Base-by-base conservation (phyloP, 2,888 invertebrate genomes). In the Drosophila picticornis region DNA sequence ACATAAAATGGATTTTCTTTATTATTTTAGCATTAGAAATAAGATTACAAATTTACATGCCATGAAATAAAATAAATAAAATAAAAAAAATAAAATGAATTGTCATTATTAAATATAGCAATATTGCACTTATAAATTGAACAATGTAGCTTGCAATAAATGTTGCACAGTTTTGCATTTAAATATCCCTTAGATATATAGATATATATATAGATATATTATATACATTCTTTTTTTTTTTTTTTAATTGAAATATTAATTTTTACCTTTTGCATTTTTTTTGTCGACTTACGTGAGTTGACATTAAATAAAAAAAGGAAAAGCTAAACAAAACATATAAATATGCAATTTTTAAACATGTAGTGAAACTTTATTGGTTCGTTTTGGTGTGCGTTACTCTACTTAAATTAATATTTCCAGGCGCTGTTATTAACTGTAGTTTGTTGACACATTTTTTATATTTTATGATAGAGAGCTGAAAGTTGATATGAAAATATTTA, bases 381-480 rank as follows among this genome's bases (percentile, higher is more conserved):
- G n/a, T n/a, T n/a, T 19, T 5, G n/a, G 9, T 22, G 13, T 19
- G 27, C 43, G n/a, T 34, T 50, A 16, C 10, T 55, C 19, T 13
- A 53, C 25, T 64, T 76, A 64, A 77, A 61, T 77, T 64, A 68
- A 69, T 68, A 53, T 62, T 38, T 64, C 51, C 10, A 43, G 57
- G 38, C 48, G 50, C 46, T 67, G 56, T 55, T 60, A 36, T 63
- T 77, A 59, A 77, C 31, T 59, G 38, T n/a, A 77, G 50, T 77
- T 67, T 77, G 77, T 67, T 77, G 77, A 64, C 78, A 78, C 64
- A 78, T 59, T 77, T 61, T 61, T 64, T 61, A 64, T 58, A 40
- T 22, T 29, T 10, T 19, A 29, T 56, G 31, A 19, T 59, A 34
- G 60, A 22, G 27, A n/a, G 59, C 46, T 22, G 25, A 16, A 52